Base-by-base conservation (phyloP, 2,797 vertebrate genomes). In the Tragelaphus eurycerus region DNA sequence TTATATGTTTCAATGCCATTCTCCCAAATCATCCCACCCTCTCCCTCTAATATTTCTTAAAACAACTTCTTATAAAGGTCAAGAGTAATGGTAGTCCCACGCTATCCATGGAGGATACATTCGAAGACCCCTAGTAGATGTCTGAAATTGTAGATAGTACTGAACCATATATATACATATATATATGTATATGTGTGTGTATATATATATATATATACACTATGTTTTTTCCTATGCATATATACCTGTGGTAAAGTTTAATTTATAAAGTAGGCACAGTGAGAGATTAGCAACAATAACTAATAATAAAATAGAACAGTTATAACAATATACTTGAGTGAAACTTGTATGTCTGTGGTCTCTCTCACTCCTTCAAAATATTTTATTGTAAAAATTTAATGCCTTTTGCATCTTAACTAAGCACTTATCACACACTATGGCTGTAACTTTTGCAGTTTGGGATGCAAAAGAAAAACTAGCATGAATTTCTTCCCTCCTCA, bases 191-290 rank as follows among this genome's bases (percentile, higher is more conserved):
- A 12, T 6, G 6, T 13, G 10, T 4, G 29, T n/a, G n/a, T n/a
- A n/a, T 4, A 46, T 19, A 67, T 11, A 34, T 2, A 67, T 2
- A 13, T 7, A 74, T 0, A 48, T 0, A 78, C 0, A 31, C 27
- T 50, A 48, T 79, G 76, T 31, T 52, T 81, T 81, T 81, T 74
- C 71, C 29, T n/a, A n/a, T 50, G 16, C 15, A 19, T 9, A 15
- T n/a, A 38, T 55, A 25, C 31, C 21, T 83, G 15, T 34, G 21
- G 13, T 55, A 55, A 83, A 25, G 12, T 83, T 82, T 55, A 38
- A 38, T 82, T 82, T 55, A 25, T 83, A 38, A 55, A 82, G 52
- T 82, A 82, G 52, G 52, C 13, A 83, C 13, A 38, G 21, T 55
- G 7, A 55, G 81, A 83, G 52, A 55, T 83, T 55, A 55, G 25